phyloP scores from a whole-genome alignment of 2,888 invertebrate species.

The Trichogramma dendrolimi region DNA sequence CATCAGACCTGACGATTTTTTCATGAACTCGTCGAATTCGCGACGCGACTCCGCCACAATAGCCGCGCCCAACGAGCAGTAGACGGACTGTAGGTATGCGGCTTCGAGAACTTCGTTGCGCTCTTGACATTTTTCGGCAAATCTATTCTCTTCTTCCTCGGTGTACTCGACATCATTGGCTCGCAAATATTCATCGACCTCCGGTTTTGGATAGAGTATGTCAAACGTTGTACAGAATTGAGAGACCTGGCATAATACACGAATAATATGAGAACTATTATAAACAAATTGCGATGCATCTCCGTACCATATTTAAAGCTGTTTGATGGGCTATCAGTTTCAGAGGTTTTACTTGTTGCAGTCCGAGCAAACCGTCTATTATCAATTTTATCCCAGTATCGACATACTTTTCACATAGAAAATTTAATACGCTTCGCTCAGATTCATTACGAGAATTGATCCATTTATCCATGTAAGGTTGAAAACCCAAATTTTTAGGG shows the following conservation, averaged over 20 bases:
- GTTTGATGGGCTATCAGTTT: slow-evolving; percentile 81
- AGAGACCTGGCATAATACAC: slow-evolving; percentile 57
- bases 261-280: neutral
- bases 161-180: slow-evolving; percentile 15
- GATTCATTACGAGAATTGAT: slow-evolving; percentile 56
- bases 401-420: slow-evolving; percentile 74
- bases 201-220: slow-evolving; percentile 58
- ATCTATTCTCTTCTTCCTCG: slow-evolving; percentile 31
- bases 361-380: slow-evolving; percentile 69
- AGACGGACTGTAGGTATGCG: slow-evolving; percentile 63
- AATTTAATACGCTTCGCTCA: slow-evolving; percentile 52
- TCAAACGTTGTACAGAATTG: slow-evolving; percentile 81
- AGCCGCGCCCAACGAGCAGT: slow-evolving; percentile 80
- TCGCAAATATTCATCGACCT: slow-evolving; percentile 19
- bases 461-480: slow-evolving; percentile 87
- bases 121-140: slow-evolving; percentile 56
- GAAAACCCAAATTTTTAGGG: slow-evolving; percentile 82
- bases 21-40: slow-evolving; percentile 77
- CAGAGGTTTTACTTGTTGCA: slow-evolving; percentile 68
- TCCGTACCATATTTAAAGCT: slow-evolving; percentile 73
- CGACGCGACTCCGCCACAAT: slow-evolving; percentile 65
- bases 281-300: neutral
- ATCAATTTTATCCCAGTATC: slow-evolving; percentile 68
- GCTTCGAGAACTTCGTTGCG: slow-evolving; percentile 43
- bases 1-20: slow-evolving; percentile 69